phyloP scores from a whole-genome alignment of 2,888 invertebrate species.

The Macrosoma leucophasiata region DNA sequence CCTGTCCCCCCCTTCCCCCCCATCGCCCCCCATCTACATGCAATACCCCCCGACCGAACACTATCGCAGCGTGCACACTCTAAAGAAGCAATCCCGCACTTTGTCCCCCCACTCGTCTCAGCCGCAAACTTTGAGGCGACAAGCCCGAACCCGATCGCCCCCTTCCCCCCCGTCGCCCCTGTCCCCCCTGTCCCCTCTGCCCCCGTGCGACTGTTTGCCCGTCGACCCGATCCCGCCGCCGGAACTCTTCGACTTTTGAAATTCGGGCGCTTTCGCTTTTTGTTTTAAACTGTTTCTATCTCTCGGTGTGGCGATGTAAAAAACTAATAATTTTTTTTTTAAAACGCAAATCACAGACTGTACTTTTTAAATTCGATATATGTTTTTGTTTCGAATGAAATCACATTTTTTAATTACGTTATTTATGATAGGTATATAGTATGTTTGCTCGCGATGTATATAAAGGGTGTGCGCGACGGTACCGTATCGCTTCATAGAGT shows the following conservation, averaged over 20 bases:
- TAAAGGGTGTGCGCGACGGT: conserved; percentile 1
- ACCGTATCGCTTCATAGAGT: conserved; percentile 14
- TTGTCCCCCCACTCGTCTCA: conserved; percentile 40
- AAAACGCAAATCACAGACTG: no score
- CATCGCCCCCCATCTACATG: conserved; percentile 3
- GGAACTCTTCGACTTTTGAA: conserved; percentile 61
- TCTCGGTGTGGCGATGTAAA: no score
- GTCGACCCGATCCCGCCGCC: conserved; percentile 61
- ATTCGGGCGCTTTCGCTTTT: no score
- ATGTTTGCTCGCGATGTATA: conserved; percentile 2
- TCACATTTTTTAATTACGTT: no score
- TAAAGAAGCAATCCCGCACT: conserved; percentile 19
- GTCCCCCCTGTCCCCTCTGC: conserved; percentile 3
- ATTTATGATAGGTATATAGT: no score
- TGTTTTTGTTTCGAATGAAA: no score
- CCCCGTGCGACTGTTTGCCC: conserved; percentile 47
- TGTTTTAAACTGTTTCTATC: no score
- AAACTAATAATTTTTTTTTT: no score
- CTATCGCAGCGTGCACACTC: conserved; percentile 45
- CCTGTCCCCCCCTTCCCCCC: conserved; percentile 5
- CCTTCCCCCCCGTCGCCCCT: conserved; percentile 4
- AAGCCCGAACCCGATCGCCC: conserved; percentile 14
- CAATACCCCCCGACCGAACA: conserved; percentile 38
- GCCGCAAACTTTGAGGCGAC: conserved; percentile 39
- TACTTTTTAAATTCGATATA: no score